Evolutionary conservation across 2,797 vertebrate species (phyloP), one percentile per base, ranked within the genome.

Genomic region (Atherinosoma microstoma): DNA sequence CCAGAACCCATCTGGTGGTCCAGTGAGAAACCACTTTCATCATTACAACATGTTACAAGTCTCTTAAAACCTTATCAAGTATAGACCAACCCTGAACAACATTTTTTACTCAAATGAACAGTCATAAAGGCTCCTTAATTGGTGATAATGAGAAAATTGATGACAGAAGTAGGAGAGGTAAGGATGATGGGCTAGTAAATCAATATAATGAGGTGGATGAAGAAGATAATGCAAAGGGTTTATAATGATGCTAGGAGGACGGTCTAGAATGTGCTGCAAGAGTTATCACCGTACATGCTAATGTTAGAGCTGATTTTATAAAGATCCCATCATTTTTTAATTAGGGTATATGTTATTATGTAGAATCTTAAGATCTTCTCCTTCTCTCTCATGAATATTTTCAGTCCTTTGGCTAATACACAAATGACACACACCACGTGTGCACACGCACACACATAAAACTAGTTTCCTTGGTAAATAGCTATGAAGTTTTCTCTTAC

Each of bases 11-110:
- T 49, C 47, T 49, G 20, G 8, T 49, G n/a, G 22, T 2, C n/a
- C 8, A 10, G 7, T 49, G 18, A 49, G 20, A 49, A n/a, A 22
- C 8, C 20, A 9, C 3, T 49, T 49, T n/a, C 6, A 29, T 62
- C 60, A 24, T 38, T 61, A 78, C 35, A 7, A 49, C 9, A 75
- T 56, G 87, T 87, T 80, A 78, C 1, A 54, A 80, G 72, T 30
- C 81, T 49, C 77, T 86, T 86, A 84, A 83, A 83, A 71, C 69
- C 64, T 70, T 70, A 82, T 85, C 78, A 74, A 78, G 68, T 63
- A 63, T 5, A 1, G 68, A 61, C 56, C 38, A 6, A 24, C 51
- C 59, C 11, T 58, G 36, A 87, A 75, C 63, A 79, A 60, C 70
- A 60, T 6, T 35, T 60, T 70, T 74, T 51, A 79, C 51, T 53